Evolutionary conservation across 2,888 invertebrate genomes (phyloP).

Genomic region (Phoenoteleia sp.): DNA sequence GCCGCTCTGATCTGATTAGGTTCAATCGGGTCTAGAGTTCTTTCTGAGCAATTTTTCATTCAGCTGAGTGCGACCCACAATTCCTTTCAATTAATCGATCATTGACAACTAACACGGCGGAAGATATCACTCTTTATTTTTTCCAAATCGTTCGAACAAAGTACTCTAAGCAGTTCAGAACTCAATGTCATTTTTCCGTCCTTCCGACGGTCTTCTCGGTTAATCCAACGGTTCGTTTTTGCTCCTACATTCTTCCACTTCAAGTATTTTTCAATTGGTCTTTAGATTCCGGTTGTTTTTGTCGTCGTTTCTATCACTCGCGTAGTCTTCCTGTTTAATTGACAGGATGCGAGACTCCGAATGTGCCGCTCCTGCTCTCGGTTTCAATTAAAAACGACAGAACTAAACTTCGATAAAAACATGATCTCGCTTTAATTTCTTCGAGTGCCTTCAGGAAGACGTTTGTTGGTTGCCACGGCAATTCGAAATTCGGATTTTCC

Average conservation of each 20-base stretch:
- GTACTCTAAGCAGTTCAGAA: neutral
- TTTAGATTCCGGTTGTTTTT: slow-evolving; percentile 46
- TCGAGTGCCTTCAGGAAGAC: neutral
- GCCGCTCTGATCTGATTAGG: too few species aligned
- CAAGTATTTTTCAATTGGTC: slow-evolving; percentile 61
- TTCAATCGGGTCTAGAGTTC: too few species aligned
- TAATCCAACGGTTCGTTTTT: slow-evolving; percentile 46
- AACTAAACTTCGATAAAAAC: slow-evolving; percentile 22
- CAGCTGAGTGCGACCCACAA: neutral
- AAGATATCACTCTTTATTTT: neutral
- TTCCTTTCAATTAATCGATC: slow-evolving; percentile 29
- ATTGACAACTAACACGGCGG: slow-evolving; percentile 31
- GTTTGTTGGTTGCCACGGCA: neutral
- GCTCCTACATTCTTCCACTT: slow-evolving; percentile 38
- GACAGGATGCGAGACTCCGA: slow-evolving; percentile 39
- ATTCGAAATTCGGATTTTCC: slow-evolving; percentile 17
- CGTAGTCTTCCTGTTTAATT: slow-evolving; percentile 29
- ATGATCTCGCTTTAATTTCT: slow-evolving; percentile 43
- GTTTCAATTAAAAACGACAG: slow-evolving; percentile 58
- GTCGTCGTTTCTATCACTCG: slow-evolving; percentile 13
- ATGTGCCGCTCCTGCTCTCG: slow-evolving; percentile 7
- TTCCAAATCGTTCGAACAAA: slow-evolving; percentile 1
- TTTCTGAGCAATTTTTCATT: neutral
- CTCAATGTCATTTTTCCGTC: slow-evolving; percentile 34
- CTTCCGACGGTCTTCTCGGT: slow-evolving; percentile 12